Evolutionary conservation across 2,888 invertebrate genomes (phyloP).

Genomic region (Microctonus brassicae): DNA sequence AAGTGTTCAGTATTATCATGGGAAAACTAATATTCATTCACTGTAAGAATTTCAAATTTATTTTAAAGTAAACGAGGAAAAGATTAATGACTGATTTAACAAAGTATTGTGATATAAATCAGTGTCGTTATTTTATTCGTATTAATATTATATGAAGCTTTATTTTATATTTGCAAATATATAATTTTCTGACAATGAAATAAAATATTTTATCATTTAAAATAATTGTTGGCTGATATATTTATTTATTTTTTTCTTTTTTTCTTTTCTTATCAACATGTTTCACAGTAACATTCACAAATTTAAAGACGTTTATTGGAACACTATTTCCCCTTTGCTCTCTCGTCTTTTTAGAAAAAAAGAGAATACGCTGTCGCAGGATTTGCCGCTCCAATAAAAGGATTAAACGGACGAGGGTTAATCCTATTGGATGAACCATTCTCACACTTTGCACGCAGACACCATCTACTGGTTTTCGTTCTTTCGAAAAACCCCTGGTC

Average conservation of each 20-base stretch:
- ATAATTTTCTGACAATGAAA: not conserved
- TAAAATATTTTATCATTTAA: no score
- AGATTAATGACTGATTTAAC: slow-evolving; percentile 33
- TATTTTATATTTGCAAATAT: no score
- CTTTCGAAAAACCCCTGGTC: slow-evolving; percentile 32
- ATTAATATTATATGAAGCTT: no score
- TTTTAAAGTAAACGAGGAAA: slow-evolving; percentile 9
- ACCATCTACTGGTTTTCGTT: slow-evolving; percentile 32
- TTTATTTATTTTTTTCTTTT: no score
- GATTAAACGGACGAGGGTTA: slow-evolving; percentile 68
- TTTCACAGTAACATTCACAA: not conserved
- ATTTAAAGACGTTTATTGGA: not conserved
- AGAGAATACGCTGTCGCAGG: slow-evolving; percentile 54
- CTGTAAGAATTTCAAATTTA: slow-evolving; percentile 22
- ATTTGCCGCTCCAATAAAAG: slow-evolving; percentile 67
- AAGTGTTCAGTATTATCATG: slow-evolving; percentile 28
- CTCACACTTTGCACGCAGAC: slow-evolving; percentile 53
- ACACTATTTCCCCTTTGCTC: slow-evolving; percentile 22
- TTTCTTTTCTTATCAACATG: not conserved
- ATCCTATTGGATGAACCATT: slow-evolving; percentile 65
- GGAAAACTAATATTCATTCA: not conserved
- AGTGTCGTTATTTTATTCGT: no score
- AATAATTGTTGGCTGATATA: no score
- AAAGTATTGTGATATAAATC: no score
- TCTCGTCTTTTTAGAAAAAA: not conserved